Evolutionary conservation across 2,797 vertebrate species (phyloP).

Genomic region (Trematomus bernacchii): DNA sequence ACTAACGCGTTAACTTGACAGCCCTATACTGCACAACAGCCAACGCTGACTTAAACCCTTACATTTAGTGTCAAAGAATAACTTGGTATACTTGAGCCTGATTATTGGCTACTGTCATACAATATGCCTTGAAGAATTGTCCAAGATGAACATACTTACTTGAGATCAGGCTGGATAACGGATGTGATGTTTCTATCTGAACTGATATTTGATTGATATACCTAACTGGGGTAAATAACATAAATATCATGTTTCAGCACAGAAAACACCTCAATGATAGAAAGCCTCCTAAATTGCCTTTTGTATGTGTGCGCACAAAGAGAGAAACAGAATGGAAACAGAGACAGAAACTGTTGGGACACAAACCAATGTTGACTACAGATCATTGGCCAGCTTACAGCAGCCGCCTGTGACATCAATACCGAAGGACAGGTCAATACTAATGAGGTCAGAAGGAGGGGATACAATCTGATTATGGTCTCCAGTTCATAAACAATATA

Average conservation of each 20-base stretch:
- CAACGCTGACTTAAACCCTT: neutral
- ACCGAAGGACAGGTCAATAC: constrained; percentile 82
- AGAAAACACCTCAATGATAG: neutral
- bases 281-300: neutral
- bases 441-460: constrained; percentile 80
- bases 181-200: constrained; percentile 10
- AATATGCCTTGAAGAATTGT: neutral
- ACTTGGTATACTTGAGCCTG: neutral
- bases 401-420: constrained; percentile 77
- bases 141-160: neutral
- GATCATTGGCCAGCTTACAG: constrained; percentile 60
- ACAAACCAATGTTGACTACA: constrained; percentile 58
- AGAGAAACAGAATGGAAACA: constrained; percentile 16
- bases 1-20: too few relatives aligned
- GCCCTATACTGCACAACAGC: neutral
- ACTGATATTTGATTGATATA: neutral
- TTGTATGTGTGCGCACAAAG: neutral
- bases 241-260: constrained; percentile 1
- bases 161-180: neutral
- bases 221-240: constrained; percentile 1
- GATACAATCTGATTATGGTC: constrained; percentile 76
- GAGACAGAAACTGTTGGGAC: constrained; percentile 33
- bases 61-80: neutral
- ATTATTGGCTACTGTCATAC: neutral
- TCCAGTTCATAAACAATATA: constrained; percentile 84